A percentile compares a stretch with the other conserved stretches of the same genome.
phyloP scores from a whole-genome alignment of 1,140 invertebrate species.

The Mycetomoellerius zeteki region DNA sequence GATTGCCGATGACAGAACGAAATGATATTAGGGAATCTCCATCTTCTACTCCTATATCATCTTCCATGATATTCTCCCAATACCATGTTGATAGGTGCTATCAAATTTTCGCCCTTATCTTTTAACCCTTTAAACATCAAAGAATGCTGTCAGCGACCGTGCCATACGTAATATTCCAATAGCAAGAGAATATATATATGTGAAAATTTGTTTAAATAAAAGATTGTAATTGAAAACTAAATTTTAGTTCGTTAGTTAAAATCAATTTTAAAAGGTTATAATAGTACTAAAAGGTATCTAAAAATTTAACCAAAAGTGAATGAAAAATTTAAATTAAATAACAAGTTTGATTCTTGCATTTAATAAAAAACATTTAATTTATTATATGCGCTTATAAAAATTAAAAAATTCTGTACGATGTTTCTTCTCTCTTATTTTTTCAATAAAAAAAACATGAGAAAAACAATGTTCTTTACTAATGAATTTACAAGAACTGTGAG shows the following conservation, averaged over 20 bases:
- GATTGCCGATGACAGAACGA: constrained; percentile 55
- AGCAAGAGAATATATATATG: neutral
- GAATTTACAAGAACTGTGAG: neutral
- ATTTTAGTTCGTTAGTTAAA: neutral
- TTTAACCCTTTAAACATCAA: constrained; percentile 14
- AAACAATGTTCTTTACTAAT: neutral
- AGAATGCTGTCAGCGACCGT: neutral
- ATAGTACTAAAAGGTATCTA: neutral
- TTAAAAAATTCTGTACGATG: neutral
- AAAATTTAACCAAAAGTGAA: neutral
- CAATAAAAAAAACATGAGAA: neutral
- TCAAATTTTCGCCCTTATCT: constrained; percentile 46
- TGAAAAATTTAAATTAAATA: neutral
- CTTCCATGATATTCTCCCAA: constrained; percentile 10
- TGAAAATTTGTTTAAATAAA: neutral
- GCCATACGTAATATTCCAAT: neutral
- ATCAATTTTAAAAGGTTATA: neutral
- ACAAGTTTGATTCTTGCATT: neutral
- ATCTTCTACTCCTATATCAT: constrained; percentile 52
- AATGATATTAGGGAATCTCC: constrained; percentile 58
- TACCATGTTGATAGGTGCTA: constrained; percentile 15
- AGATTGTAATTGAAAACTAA: neutral
- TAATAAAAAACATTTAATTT: neutral
- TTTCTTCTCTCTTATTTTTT: neutral
- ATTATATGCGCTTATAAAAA: neutral